Base-by-base conservation (phyloP, 1,140 invertebrate species). In the Ditylenchus dipsaci region DNA sequence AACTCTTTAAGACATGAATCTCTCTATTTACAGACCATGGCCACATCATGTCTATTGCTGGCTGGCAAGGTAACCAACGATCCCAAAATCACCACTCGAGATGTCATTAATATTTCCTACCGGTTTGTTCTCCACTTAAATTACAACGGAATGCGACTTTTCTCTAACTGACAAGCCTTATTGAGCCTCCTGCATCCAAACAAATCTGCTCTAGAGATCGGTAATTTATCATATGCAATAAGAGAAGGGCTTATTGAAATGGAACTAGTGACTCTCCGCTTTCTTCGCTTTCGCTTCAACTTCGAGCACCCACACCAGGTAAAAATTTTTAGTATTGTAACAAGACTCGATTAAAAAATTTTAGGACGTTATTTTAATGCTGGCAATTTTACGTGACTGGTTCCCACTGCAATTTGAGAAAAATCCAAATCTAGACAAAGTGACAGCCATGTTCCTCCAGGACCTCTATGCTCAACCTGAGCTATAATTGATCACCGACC, bases 281-380 rank as follows among this genome's bases (percentile, higher is more conserved):
- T 19, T 61, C 58, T 71, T 5, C 67, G 70, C 27, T 71, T 71
- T n/a, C 26, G 70, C 15, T 42, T 73, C 21, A 71, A 65, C 57
- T 71, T 71, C 59, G 69, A 71, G 42, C 69, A 71, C 29, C 69
- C 69, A 38, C 69, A 71, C 56, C 69, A 71, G 33, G 68, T 62
- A 63, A 29, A 57, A n/a, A n/a, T n/a, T n/a, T n/a, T n/a, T n/a
- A n/a, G n/a, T n/a, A n/a, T n/a, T n/a, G n/a, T n/a, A n/a, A n/a
- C n/a, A n/a, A n/a, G n/a, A n/a, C n/a, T n/a, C n/a, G n/a, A n/a
- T n/a, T n/a, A n/a, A n/a, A n/a, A n/a, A n/a, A n/a, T 38, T 38
- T 38, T 3, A 70, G 68, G 59, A 71, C 30, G n/a, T 74, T 11
- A 45, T 73, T 33, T 3, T 72, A 26, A 73, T 71, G 66, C 21